Percentiles rank a stretch among this genome's conserved stretches.
Conservation (phyloP, 2,888 invertebrate species). For the Stramonita haemastoma region DNA sequence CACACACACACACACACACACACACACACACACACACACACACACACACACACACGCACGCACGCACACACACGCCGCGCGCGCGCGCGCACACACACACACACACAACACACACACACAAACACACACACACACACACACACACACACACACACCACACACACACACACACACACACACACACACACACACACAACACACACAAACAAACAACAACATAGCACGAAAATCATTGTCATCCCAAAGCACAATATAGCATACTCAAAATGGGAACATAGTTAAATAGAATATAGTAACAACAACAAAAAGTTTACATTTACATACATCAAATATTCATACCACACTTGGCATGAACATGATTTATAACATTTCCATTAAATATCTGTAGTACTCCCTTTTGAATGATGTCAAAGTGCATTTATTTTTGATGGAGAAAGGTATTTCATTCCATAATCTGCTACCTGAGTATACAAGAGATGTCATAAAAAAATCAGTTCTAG, state of each 20-base stretch:
- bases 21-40: neutral
- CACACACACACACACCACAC: neutral
- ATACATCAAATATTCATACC: neutral
- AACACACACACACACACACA: neutral
- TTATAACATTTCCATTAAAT: no score
- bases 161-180: neutral
- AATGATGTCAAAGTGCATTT: no score
- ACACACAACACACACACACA: neutral
- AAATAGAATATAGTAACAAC: no score
- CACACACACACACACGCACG: neutral
- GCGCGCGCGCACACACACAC: neutral
- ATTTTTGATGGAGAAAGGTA: no score
- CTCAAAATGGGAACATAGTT: no score
- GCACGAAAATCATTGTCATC: no score
- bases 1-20: neutral
- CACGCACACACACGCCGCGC: neutral
- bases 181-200: neutral
- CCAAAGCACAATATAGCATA: no score
- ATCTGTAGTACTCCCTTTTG: no score
- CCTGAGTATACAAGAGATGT: no score
- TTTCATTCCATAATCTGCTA: no score
- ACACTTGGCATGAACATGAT: no score
- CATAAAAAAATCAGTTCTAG: no score
- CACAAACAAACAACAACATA: neutral
- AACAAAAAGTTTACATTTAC: neutral